Evolutionary conservation across 2,113 vertebrate species (phyloP), one percentile per base, ranked within the genome.

Genomic region (Ursus arctos): DNA sequence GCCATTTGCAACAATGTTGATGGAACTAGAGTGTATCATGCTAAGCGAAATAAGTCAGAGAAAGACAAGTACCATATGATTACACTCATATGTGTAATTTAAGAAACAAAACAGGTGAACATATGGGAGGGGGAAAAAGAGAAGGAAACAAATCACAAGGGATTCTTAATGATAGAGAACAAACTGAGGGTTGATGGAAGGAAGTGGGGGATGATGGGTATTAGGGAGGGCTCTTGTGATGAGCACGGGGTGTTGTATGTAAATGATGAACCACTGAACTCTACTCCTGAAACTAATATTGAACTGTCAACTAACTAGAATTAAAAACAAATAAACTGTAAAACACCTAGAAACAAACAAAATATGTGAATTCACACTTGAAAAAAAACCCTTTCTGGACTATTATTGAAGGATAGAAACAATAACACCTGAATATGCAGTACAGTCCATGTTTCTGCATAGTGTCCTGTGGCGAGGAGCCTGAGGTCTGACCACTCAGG

Each of bases 281-380:
- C 67, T n/a, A 69, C 33, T n/a, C 16, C 16, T 69, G 33, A n/a
- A 69, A 69, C 33, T 3, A 69, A 69, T 69, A 69, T 69, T 19
- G 33, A 69, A 69, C 33, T 69, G 33, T 69, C 65, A 33, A 69
- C 33, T 69, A 69, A n/a, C 33, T 69, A n/a, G 65, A 69, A 69
- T n/a, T 69, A 69, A 69, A 67, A 69, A n/a, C 65, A 69, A 67
- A 67, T 4, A 33, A 33, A 67, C 31, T 55, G 85, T 43, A 69
- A 97, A 88, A 63, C 14, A 92, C 24, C 36, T 88, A 91, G 51
- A 85, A 86, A 90, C 9, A 59, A 93, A 49, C n/a, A 91, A 93
- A 92, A 51, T 13, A 67, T 74, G 1, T 74, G 86, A 87, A 24
- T 92, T 21, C 1, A 59, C 33, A 91, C 77, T 81, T 47, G 36